phyloP scores from a whole-genome alignment of 2,888 invertebrate species.

The Polydesmus complanatus region DNA sequence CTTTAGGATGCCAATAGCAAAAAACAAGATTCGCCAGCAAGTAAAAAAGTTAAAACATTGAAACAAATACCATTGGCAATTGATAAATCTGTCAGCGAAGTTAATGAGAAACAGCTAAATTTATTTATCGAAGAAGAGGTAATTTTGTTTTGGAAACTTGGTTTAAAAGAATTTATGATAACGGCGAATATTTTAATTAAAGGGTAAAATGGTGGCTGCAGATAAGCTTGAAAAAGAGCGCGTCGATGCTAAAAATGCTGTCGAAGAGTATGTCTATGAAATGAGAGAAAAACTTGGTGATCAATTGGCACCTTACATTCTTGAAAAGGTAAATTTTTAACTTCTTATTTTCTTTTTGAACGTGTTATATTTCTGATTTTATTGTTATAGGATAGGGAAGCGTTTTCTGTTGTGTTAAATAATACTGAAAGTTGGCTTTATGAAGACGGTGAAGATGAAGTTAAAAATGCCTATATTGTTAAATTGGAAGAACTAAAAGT shows the following conservation, averaged over 20 bases:
- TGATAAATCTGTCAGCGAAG: constrained; percentile 57
- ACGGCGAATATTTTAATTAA: constrained; percentile 17
- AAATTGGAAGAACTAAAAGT: constrained; percentile 40
- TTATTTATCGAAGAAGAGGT: constrained; percentile 66
- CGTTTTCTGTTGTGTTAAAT: constrained; percentile 46
- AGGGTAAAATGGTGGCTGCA: constrained; percentile 66
- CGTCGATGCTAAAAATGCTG: constrained; percentile 85
- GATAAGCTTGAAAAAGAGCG: constrained; percentile 90
- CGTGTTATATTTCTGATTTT: constrained; percentile 43
- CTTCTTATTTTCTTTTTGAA: constrained; percentile 57
- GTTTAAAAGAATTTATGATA: neutral
- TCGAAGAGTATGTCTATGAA: constrained; percentile 98
- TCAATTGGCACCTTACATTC: constrained; percentile 57
- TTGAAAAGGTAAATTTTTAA: constrained; percentile 48
- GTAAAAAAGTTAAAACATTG: constrained; percentile 60
- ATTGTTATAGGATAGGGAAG: constrained; percentile 31
- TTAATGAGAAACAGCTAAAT: constrained; percentile 55
- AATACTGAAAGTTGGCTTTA: constrained; percentile 93
- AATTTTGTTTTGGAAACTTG: constrained; percentile 25
- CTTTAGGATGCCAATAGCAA: neutral
- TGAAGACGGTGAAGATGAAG: constrained; percentile 89
- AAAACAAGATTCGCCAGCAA: constrained; percentile 18
- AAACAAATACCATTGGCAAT: constrained; percentile 72
- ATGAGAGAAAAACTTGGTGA: constrained; percentile 72
- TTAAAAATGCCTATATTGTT: constrained; percentile 51